Evolutionary conservation across 2,113 vertebrate species (phyloP), one percentile per base, ranked within the genome.

Genomic region (Spilogale gracilis): DNA sequence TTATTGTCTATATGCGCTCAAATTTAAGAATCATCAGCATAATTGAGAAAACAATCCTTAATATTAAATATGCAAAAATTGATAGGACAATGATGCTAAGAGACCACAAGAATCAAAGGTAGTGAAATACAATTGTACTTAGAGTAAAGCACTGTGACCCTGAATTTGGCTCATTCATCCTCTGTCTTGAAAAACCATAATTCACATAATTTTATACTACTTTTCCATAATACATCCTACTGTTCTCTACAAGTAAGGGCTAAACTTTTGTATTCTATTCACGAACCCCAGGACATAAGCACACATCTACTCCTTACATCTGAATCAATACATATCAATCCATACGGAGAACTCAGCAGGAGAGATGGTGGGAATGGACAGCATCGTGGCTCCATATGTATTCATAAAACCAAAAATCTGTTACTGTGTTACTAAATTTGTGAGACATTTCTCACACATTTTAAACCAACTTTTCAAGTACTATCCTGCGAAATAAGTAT

Each of bases 11-110:
- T n/a, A 93, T 91, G 30, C 2, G 12, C 30, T 97, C 69, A 95
- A 71, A 7, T 86, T 69, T 95, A 88, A 61, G 52, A 81, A 86
- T 90, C 9, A 79, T 76, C 16, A 86, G 30, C 12, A 93, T 93
- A 97, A 90, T 23, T 95, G 18, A 50, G 58, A 91, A 91, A 96
- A 90, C 4, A 91, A 93, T 63, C 21, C 10, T 94, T 38, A 93
- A 17, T 82, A 89, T 63, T 17, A 82, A 82, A 50, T 78, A 81
- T 17, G 2, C 20, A 82, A 93, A 97, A 43, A 60, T 3, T 81
- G 3, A 92, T 50, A 20, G 10, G 45, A 50, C 4, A 67, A 73
- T 27, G 18, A 16, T 60, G 12, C 52, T 65, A 6, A 94, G 17
- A 63, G 2, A 71, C 80, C 48, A 27, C 18, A 58, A 30, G 9